Conservation (phyloP, 2,113 vertebrate species). For the Hypanus sabinus region DNA sequence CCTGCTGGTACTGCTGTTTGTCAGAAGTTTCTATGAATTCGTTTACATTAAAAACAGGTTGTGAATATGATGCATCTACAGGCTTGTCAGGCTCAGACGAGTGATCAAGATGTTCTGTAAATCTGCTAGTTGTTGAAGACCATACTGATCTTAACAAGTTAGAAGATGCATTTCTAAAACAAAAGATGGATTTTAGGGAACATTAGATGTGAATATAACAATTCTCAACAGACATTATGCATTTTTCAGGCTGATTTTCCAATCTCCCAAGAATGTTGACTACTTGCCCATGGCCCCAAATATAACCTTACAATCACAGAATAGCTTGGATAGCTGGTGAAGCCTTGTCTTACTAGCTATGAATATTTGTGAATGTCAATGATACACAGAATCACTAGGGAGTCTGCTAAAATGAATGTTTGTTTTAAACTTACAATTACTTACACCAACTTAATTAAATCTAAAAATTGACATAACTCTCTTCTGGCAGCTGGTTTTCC, state of each 20-base stretch:
- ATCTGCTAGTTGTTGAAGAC: constrained; percentile 59
- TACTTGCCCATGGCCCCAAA: no score
- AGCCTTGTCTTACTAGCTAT: no score
- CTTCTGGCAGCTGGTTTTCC: no score
- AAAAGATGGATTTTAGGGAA: constrained; percentile 40
- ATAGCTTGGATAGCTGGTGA: no score
- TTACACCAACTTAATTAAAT: no score
- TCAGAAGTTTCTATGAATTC: constrained; percentile 56
- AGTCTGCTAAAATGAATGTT: no score
- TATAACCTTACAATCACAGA: no score
- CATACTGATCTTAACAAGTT: constrained; percentile 62
- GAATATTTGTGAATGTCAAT: no score
- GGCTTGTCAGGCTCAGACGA: constrained; percentile 62
- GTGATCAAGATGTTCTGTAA: constrained; percentile 61
- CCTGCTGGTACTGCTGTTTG: constrained; percentile 50
- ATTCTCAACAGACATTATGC: constrained; percentile 42
- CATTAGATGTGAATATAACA: constrained; percentile 42
- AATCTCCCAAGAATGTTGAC: not conserved
- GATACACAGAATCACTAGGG: no score
- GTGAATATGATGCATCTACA: constrained; percentile 50
- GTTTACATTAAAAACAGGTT: constrained; percentile 54
- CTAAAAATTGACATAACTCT: no score
- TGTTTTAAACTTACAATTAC: no score
- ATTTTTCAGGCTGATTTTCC: not conserved
- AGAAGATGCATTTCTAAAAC: constrained; percentile 63